Percentiles rank a stretch among this genome's conserved stretches.
These are phyloP conservation scores for Ferdinandea cuprea DNA, from an alignment of 2,888 invertebrate genomes.

Conservation along the genomic window DNA sequence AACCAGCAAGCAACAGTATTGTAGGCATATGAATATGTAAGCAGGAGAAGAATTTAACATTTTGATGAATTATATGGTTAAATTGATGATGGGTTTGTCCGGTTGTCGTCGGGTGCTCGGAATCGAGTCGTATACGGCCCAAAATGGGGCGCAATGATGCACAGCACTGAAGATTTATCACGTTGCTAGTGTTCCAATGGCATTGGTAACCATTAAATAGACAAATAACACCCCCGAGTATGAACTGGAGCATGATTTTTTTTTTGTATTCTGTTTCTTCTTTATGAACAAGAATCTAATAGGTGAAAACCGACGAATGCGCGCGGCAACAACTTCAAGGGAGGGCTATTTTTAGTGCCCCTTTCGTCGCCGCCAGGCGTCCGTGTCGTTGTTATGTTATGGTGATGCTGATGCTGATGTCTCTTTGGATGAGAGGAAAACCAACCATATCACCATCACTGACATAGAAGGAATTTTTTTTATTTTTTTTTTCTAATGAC, in stretches of 20 bases:
- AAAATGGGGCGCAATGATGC: slow-evolving; percentile 28
- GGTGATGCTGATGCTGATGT: slow-evolving; percentile 13
- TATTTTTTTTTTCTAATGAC: too few species aligned
- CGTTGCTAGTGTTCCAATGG: slow-evolving; percentile 61
- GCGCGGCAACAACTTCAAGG: slow-evolving; percentile 43
- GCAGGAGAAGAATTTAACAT: slow-evolving; percentile 29
- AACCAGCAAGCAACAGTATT: slow-evolving; percentile 10
- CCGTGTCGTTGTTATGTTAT: slow-evolving; percentile 1
- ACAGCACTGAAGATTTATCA: slow-evolving; percentile 57
- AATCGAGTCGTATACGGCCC: slow-evolving; percentile 32
- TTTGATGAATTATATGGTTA: slow-evolving; percentile 59
- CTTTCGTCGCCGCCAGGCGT: not conserved
- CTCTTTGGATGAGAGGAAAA: slow-evolving; percentile 33
- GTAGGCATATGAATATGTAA: not conserved
- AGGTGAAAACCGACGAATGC: slow-evolving; percentile 48
- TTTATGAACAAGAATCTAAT: slow-evolving; percentile 14
- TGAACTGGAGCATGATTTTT: slow-evolving; percentile 58
- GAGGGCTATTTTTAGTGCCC: slow-evolving; percentile 60
- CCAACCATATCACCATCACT: slow-evolving; percentile 16
- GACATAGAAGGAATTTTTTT: slow-evolving; percentile 45
- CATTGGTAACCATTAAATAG: slow-evolving; percentile 63
- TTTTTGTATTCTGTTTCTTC: slow-evolving; percentile 1
- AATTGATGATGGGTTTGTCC: slow-evolving; percentile 73
- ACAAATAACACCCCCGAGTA: slow-evolving; percentile 64
- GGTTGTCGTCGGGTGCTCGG: slow-evolving; percentile 56